These are phyloP conservation scores for Drosophila flavopinicola DNA, from an alignment of 2,888 invertebrate genomes.

Conservation along the genomic window DNA sequence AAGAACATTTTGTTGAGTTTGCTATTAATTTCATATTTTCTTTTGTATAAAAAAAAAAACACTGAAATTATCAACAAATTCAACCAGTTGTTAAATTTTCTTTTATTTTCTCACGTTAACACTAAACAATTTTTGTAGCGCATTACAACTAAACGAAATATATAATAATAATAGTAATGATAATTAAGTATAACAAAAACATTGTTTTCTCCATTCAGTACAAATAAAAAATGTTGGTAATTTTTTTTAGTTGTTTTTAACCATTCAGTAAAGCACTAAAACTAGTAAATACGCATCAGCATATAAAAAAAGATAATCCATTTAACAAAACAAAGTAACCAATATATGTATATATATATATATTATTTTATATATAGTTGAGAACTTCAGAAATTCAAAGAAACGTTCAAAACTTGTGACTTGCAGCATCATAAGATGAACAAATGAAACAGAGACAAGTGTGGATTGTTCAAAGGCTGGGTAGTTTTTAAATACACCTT, in stretches of 20 bases:
- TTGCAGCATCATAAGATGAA: constrained; percentile 74
- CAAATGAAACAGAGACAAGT: constrained; percentile 74
- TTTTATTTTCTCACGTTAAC: constrained; percentile 21
- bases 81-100: constrained; percentile 1
- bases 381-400: constrained; percentile 53
- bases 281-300: constrained; percentile 46
- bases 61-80: neutral
- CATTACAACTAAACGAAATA: constrained; percentile 49
- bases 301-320: constrained; percentile 62
- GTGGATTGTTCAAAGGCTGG: constrained; percentile 25
- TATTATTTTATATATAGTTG: constrained; percentile 29
- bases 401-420: constrained; percentile 65
- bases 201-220: constrained; percentile 50
- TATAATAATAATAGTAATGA: constrained; percentile 31
- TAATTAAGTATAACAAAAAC: constrained; percentile 52
- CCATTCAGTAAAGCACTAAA: constrained; percentile 53
- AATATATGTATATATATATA: constrained; percentile 37
- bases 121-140: constrained; percentile 38
- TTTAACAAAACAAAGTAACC: constrained; percentile 73
- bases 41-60: neutral
- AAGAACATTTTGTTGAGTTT: constrained; percentile 20
- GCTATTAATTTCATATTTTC: constrained; percentile 28
- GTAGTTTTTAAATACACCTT: constrained; percentile 7
- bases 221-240: constrained; percentile 46
- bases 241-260: constrained; percentile 34